phyloP scores from a whole-genome alignment of 2,113 vertebrate species.

The Origma solitaria region DNA sequence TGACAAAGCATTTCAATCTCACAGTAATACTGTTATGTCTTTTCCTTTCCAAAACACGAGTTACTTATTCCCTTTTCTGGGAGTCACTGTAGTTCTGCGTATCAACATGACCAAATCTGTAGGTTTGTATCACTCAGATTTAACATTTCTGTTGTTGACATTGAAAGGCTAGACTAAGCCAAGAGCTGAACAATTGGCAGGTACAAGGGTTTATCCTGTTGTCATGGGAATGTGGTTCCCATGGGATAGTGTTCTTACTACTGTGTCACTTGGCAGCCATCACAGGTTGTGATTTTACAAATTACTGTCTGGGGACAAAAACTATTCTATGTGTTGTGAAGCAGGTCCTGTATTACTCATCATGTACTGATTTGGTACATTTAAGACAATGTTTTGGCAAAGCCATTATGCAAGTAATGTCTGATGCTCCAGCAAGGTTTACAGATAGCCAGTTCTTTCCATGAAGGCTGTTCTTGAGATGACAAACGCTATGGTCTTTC shows the following conservation, averaged over 20 bases:
- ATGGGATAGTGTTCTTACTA: neutral
- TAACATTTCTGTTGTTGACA: neutral
- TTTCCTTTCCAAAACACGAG: neutral
- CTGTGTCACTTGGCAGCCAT: neutral
- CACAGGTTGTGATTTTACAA: neutral
- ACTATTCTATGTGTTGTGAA: neutral
- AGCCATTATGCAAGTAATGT: neutral
- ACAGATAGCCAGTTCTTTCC: neutral
- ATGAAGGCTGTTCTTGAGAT: neutral
- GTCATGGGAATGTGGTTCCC: neutral
- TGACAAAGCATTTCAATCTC: neutral
- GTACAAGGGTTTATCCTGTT: neutral
- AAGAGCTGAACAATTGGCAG: neutral
- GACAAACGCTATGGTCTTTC: neutral
- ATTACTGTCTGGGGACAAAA: neutral
- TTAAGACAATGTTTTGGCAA: neutral
- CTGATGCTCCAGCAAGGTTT: neutral
- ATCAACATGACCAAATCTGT: neutral
- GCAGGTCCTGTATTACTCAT: neutral
- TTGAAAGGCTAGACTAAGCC: neutral
- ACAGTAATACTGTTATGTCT: neutral
- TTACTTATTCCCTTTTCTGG: neutral
- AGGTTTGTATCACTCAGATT: neutral
- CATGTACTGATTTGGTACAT: neutral
- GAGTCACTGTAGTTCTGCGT: fast-evolving